A percentile compares a stretch with the other conserved stretches of the same genome.
These are phyloP conservation scores for Oenanthe oenanthe DNA, from an alignment of 2,113 vertebrate species.

Conservation along the genomic window DNA sequence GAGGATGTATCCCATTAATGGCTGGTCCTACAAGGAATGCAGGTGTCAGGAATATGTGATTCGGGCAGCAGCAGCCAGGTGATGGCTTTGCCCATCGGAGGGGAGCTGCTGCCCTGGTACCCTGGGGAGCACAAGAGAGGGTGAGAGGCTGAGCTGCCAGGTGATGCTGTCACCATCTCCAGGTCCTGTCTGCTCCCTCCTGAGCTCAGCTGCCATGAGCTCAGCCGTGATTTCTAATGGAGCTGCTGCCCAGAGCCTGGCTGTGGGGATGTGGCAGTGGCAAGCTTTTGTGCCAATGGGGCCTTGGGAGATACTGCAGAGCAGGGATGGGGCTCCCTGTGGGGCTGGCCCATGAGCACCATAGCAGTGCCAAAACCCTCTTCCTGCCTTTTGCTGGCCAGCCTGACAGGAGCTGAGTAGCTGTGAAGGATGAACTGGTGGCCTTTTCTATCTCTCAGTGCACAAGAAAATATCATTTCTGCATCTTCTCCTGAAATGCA, in stretches of 20 bases:
- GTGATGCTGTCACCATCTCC: background rate
- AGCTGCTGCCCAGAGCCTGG: background rate
- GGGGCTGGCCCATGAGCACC: background rate
- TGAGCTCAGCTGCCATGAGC: background rate
- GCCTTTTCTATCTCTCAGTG: background rate
- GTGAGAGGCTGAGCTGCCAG: background rate
- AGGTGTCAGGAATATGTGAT: background rate
- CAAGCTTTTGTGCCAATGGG: background rate
- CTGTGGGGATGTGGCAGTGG: background rate
- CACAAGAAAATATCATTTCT: background rate
- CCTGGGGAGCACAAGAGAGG: background rate
- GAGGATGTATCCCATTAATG: background rate
- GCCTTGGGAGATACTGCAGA: background rate
- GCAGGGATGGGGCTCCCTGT: background rate
- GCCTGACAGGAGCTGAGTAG: background rate
- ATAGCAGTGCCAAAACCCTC: background rate
- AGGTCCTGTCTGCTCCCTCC: background rate
- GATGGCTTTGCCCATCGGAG: rapidly evolving
- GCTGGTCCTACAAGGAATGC: background rate
- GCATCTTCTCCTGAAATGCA: background rate
- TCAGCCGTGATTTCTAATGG: rapidly evolving
- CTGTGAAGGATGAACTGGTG: background rate
- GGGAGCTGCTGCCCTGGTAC: background rate
- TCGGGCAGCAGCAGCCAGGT: background rate
- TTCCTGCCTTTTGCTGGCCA: background rate